Base-by-base conservation (phyloP, 2,888 invertebrate species). In the Drosophila picticornis region DNA sequence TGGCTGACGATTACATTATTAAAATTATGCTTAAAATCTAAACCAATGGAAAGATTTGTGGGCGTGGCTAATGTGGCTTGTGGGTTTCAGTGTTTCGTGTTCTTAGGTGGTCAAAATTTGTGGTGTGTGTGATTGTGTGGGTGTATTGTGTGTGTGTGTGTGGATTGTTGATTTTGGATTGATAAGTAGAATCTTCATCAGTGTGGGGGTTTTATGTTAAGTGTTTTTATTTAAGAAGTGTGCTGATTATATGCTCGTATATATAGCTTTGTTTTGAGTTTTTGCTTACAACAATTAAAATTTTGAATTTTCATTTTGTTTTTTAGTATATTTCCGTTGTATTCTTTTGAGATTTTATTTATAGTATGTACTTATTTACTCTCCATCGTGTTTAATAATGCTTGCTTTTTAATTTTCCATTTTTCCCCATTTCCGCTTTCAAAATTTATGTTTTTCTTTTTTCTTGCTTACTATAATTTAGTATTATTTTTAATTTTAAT, bases 21-120 rank as follows among this genome's bases (percentile, higher is more conserved):
- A 88, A 89, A 90, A 86, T 90, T 81, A 89, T 91, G 86, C 91
- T 91, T 91, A 91, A 91, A 91, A 86, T 91, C 91, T 91, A 91
- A 91, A 91, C 91, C 91, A 91, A 91, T 91, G 83, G 80, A 86
- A 91, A 80, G 77, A 70, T 64, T 74, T 74, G 74, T 78, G 70
- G 61, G 66, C 60, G 59, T 70, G 77, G 55, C 29, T 31, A 62
- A 46, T 46, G 75, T 75, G 40, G 38, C 38, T 56, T 75, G 71
- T 75, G 69, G 70, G 67, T 70, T 66, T 72, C 13, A 25, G 59
- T 71, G 75, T 63, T 64, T 75, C n/a, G 66, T 77, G 75, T 77
- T 38, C 62, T 48, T 72, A 72, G 78, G 79, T 86, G 84, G 77
- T 82, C 65, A 63, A 77, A 74, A 71, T 59, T 75, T 73, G 64